Evolutionary conservation across 2,113 vertebrate species (phyloP).

Genomic region (Casuarius casuarius): DNA sequence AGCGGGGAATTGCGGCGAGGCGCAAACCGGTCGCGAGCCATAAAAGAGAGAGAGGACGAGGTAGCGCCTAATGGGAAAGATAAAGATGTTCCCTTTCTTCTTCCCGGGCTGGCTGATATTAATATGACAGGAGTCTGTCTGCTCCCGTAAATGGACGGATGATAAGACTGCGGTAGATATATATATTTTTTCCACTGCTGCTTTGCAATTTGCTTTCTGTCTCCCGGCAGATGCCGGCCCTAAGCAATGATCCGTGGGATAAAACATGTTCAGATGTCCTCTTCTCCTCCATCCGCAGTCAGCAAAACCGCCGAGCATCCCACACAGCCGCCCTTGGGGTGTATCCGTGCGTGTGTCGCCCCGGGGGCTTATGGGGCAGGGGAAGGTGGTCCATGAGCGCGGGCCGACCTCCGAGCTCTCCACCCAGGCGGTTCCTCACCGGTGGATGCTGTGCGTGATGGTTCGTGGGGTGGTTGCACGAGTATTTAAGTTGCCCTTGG

Average conservation of each 20-base stretch:
- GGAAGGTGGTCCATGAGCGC: background rate
- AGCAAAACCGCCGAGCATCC: fast-evolving
- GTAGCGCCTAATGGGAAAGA: background rate
- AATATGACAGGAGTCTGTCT: background rate
- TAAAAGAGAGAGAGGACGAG: slow-evolving; percentile 15
- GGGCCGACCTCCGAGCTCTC: background rate
- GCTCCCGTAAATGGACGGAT: background rate
- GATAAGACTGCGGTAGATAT: background rate
- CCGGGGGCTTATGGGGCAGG: fast-evolving
- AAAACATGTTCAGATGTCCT: fast-evolving
- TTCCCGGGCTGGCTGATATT: background rate
- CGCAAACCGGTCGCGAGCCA: background rate
- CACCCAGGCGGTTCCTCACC: fast-evolving
- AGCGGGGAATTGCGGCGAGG: background rate
- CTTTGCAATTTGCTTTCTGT: background rate
- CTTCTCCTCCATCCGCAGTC: background rate
- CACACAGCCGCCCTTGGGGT: background rate
- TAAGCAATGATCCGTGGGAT: background rate
- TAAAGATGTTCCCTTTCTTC: background rate
- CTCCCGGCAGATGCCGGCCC: background rate
- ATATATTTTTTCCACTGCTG: background rate
- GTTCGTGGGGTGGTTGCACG: background rate
- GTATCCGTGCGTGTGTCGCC: too few species aligned
- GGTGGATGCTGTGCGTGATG: background rate
- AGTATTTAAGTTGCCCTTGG: too few species aligned